phyloP scores from a whole-genome alignment of 2,888 invertebrate genomes.

The Tetheella fluctuosa region DNA sequence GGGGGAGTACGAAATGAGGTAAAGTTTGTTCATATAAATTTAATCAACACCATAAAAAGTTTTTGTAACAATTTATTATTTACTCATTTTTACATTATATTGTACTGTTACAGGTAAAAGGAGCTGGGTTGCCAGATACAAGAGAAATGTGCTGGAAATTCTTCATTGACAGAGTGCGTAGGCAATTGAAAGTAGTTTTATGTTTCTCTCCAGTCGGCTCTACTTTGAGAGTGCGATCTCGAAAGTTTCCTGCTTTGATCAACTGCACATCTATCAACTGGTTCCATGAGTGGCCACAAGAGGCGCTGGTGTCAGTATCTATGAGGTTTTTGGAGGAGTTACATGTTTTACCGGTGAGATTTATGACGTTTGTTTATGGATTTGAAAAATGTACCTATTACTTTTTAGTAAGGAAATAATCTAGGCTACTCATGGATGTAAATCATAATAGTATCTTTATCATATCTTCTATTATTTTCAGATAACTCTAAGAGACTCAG shows the following conservation, averaged over 20 bases:
- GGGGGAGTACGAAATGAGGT: conserved; percentile 92
- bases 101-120: conserved; percentile 85
- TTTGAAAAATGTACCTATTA: too few relatives aligned
- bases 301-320: conserved; percentile 97
- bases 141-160: conserved; percentile 99
- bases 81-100: conserved; percentile 1
- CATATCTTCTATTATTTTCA: too few relatives aligned
- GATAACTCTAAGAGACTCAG: conserved; percentile 90
- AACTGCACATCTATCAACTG: conserved; percentile 98
- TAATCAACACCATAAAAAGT: too few relatives aligned
- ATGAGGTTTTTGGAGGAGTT: conserved; percentile 93
- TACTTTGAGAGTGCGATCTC: conserved; percentile 93
- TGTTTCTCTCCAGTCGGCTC: conserved; percentile 99
- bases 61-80: neutral
- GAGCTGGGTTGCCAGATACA: conserved; percentile 95
- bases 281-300: conserved; percentile 99
- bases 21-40: conserved; percentile 24
- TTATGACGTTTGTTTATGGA: neutral
- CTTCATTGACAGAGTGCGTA: conserved; percentile 97
- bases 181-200: conserved; percentile 95
- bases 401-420: too few relatives aligned
- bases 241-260: conserved; percentile 98
- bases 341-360: conserved; percentile 89
- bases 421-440: too few relatives aligned
- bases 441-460: too few relatives aligned